Conservation (phyloP, 1,140 invertebrate species). For the Bombus soroeensis region DNA sequence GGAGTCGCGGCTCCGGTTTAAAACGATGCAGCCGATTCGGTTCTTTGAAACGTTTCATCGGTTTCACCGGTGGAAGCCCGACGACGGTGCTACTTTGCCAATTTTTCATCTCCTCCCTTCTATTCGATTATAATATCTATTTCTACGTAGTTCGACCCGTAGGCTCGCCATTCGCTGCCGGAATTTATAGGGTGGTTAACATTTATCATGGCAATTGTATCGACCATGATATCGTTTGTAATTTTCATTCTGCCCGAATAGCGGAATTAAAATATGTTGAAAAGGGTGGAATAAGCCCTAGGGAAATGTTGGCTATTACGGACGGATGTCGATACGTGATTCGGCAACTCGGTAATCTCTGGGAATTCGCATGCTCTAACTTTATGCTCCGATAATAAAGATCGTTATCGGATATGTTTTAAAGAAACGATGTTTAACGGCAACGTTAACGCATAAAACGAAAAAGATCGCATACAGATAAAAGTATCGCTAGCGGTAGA, state of each 20-base stretch:
- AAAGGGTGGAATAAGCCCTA: background rate
- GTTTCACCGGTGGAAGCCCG: background rate
- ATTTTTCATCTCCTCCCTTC: slow-evolving; percentile 9
- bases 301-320: background rate
- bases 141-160: background rate
- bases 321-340: background rate
- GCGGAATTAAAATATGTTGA: background rate
- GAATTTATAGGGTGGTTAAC: background rate
- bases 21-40: background rate
- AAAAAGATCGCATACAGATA: too few species aligned
- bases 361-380: background rate
- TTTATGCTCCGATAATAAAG: too few species aligned
- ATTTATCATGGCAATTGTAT: slow-evolving; percentile 18
- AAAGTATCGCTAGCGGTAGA: too few species aligned
- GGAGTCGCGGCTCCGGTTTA: too few species aligned
- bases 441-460: too few species aligned
- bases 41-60: slow-evolving; percentile 7
- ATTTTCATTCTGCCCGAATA: background rate
- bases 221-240: background rate
- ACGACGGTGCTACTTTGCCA: background rate
- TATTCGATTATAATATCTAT: background rate
- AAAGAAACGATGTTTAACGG: too few species aligned
- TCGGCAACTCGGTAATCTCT: background rate
- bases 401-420: too few species aligned
- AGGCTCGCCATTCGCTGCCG: background rate